A percentile compares a stretch with the other conserved stretches of the same genome.
These are phyloP conservation scores for Calcarius lapponicus DNA, from an alignment of 2,797 vertebrate genomes.

Conservation along the genomic window DNA sequence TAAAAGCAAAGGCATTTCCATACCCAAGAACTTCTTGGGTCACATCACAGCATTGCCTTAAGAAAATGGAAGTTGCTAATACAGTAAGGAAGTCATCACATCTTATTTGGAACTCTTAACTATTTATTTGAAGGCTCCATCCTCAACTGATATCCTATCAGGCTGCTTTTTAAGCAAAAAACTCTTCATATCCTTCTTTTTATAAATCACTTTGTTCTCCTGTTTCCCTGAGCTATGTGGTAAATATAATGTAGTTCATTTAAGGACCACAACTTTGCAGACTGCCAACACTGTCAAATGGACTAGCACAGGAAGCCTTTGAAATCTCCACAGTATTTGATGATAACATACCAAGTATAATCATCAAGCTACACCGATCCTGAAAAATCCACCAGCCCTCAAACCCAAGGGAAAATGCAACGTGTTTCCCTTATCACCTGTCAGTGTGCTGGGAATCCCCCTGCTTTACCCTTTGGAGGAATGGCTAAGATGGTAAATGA, in stretches of 20 bases:
- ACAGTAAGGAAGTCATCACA: neutral
- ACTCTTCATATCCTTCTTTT: fast-evolving
- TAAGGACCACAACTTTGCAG: neutral
- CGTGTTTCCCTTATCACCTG: neutral
- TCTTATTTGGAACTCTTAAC: neutral
- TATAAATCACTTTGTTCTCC: neutral
- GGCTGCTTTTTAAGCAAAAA: neutral
- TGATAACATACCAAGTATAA: neutral
- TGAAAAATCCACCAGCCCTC: neutral
- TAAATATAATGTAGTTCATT: neutral
- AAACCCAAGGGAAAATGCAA: neutral
- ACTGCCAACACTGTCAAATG: neutral
- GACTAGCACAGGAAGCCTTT: neutral
- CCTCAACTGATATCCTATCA: neutral
- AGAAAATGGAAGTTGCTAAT: neutral
- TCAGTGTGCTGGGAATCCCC: neutral
- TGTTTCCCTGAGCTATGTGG: neutral
- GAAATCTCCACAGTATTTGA: neutral
- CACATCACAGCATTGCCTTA: neutral
- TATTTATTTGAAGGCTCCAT: neutral
- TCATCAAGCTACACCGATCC: neutral
- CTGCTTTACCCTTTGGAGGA: neutral
- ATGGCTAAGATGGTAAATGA: neutral
- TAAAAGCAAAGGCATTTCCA: neutral
- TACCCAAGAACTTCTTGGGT: neutral